Evolutionary conservation across 1,140 invertebrate species (phyloP), one percentile per base, ranked within the genome.

Genomic region (Bilobella aurantiaca): DNA sequence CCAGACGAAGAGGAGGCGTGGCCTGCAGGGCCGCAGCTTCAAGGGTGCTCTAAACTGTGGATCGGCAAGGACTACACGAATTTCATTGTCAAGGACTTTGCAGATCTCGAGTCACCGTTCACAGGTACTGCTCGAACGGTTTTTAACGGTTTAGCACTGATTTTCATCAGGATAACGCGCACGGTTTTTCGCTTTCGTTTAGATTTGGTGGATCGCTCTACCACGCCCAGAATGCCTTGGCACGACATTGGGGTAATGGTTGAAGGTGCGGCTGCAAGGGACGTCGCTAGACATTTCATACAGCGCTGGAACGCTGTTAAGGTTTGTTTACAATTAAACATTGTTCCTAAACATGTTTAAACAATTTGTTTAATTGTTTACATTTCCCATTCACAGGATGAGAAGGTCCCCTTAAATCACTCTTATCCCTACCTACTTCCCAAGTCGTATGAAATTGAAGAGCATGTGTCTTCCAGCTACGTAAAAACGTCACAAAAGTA

Each of bases 61-160:
- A 85, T 96, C 47, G 96, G 95, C 32, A 97, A 98, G 78, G 96
- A 99, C 77, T 99, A 99, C 75, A 87, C 87, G 3, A 99, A 98
- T 79, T 98, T 97, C 76, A 96, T 98, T 72, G 87, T 93, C n/a
- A 96, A 97, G 78, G 96, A 98, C 79, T 96, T 97, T 78, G 85
- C 86, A 65, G 87, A 93, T 78, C 81, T 96, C 30, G 88, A 98
- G 73, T 82, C 85, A 65, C 96, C 95, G 0, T 96, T 88, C 81
- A 83, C 85, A 74, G 89, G 87, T 88, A 18, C 34, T 8, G 34
- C 18, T 8, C 5, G 14, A n/a, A n/a, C n/a, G n/a, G n/a, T n/a
- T n/a, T n/a, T n/a, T n/a, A n/a, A n/a, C n/a, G n/a, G n/a, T n/a
- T n/a, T n/a, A n/a, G n/a, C n/a, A n/a, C n/a, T n/a, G n/a, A n/a